Base-by-base conservation (phyloP, 2,113 vertebrate species). In the Pontoporia blainvillei region DNA sequence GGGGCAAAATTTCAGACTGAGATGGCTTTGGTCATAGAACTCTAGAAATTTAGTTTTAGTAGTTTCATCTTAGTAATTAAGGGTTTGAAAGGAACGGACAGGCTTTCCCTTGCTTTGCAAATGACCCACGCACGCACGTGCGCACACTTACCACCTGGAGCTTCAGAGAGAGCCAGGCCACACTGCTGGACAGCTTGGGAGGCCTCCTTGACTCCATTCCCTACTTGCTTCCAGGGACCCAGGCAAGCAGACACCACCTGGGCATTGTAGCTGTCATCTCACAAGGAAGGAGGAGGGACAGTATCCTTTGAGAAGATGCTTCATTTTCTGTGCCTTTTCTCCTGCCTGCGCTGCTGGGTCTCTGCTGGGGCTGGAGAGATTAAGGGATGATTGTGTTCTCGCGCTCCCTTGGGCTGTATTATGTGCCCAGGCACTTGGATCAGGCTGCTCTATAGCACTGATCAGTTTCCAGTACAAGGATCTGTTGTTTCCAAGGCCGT, bases 401-500 rank as follows among this genome's bases (percentile, higher is more conserved):
- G 41, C 69, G 34, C 83, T 93, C 86, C 67, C 91, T 62, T 11
- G 82, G 36, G 86, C 72, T 69, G 8, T 14, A 13, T 52, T 39
- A 31, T 73, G 66, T 86, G 82, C 67, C 89, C 41, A 41, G 76
- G 62, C 15, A 0, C 36, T 83, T 89, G 93, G 96, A 86, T 49
- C 34, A 52, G 39, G 54, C 34, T 44, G 76, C n/a, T 87, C 34
- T 52, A 34, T 2, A 83, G 82, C 82, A 39, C 46, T 21, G 39
- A 93, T 93, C 62, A 54, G 86, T 90, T 95, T 88, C 66, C 57
- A 61, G 94, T 46, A 39, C 76, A 89, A 85, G 76, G 72, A 54
- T 52, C 61, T 52, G 36, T 95, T 52, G 36, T 95, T 95, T 83
- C 96, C 93, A 79, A 69, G 78, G 36, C 59, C 85, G 34, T 90